Evolutionary conservation across 2,113 vertebrate genomes (phyloP).

Genomic region (Uria lomvia): DNA sequence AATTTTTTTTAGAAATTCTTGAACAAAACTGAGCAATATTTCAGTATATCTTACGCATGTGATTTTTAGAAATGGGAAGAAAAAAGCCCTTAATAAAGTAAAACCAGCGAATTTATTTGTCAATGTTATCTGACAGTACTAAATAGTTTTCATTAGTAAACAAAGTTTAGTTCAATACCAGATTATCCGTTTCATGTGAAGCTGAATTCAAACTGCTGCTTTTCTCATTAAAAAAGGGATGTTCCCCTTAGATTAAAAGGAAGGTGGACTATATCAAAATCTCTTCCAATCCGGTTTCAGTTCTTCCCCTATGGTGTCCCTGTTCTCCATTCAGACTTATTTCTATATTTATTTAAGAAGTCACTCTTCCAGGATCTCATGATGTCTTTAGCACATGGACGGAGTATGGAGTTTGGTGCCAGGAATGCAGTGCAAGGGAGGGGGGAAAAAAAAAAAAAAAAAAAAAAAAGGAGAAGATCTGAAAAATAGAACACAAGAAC

Average conservation of each 20-base stretch:
- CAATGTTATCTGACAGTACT: neutral
- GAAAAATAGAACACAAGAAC: neutral
- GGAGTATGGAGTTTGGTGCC: neutral
- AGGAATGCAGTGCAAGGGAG: neutral
- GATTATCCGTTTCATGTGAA: conserved; percentile 2
- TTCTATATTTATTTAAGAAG: conserved; percentile 56
- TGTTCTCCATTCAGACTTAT: conserved; percentile 31
- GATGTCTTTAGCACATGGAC: conserved; percentile 63
- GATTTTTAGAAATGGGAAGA: conserved; percentile 40
- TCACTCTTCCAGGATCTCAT: conserved; percentile 41
- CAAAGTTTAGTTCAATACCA: neutral
- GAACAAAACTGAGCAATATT: conserved; percentile 12
- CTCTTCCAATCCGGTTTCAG: neutral
- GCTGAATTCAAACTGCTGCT: neutral
- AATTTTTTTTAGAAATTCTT: conserved; percentile 8
- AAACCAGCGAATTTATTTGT: conserved; percentile 39
- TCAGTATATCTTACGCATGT: neutral
- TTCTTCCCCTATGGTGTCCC: neutral
- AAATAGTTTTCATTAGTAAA: neutral
- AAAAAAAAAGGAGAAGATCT: neutral
- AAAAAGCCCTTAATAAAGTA: conserved; percentile 13
- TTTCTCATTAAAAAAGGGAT: conserved; percentile 44
- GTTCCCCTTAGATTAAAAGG: conserved; percentile 53
- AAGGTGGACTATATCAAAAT: conserved; percentile 38
- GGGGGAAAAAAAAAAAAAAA: neutral